phyloP scores from a whole-genome alignment of 2,888 invertebrate species.

The Tholera decimalis region DNA sequence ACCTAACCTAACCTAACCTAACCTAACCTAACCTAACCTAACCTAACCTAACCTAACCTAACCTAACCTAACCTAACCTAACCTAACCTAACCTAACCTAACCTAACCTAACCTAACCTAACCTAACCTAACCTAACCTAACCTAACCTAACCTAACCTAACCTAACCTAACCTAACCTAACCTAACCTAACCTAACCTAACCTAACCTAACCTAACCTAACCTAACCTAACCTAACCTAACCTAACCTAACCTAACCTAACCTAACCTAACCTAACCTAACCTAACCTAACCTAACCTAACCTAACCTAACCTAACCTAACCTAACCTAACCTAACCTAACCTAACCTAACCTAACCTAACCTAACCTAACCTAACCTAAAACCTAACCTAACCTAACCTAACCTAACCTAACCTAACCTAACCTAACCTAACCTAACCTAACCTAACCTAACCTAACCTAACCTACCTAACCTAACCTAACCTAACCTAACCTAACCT shows the following conservation, averaged over 20 bases:
- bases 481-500: no score
- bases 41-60: constrained; percentile 1
- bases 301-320: constrained; percentile 1
- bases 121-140: constrained; percentile 1
- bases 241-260: constrained; percentile 1
- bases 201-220: constrained; percentile 1
- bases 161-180: constrained; percentile 1
- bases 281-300: constrained; percentile 1
- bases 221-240: background rate
- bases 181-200: constrained; percentile 1
- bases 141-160: constrained; percentile 1
- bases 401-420: no score
- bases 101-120: constrained; percentile 1
- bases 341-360: constrained; percentile 5
- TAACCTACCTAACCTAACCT: no score
- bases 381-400: no score
- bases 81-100: constrained; percentile 5
- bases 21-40: constrained; percentile 1
- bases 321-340: background rate
- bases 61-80: constrained; percentile 1
- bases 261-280: constrained; percentile 1
- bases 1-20: constrained; percentile 1
- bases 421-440: no score
- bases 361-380: no score
- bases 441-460: no score